Percentiles rank a stretch among this genome's conserved stretches.
Evolutionary conservation across 64 coral and sea anemone species (phyloP).

Genomic region (Montipora cactus): DNA sequence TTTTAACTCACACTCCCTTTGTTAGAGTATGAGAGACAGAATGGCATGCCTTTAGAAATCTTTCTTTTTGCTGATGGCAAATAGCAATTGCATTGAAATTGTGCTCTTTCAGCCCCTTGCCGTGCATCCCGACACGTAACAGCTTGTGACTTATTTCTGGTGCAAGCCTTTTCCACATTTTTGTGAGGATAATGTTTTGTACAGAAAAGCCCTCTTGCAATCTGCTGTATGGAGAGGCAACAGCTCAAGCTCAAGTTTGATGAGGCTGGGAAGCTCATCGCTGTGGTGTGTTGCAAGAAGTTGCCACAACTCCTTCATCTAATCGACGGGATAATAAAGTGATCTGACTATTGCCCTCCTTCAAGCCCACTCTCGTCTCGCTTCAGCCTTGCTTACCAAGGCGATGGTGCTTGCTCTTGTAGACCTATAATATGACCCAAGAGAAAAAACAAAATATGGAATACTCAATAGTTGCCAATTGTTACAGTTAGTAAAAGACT

Average conservation of each 20-base stretch:
- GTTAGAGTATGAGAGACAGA: constrained; percentile 1
- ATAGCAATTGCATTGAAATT: neutral
- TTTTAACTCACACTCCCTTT: constrained; percentile 28
- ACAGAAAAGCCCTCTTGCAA: constrained; percentile 50
- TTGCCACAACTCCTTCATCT: constrained; percentile 40
- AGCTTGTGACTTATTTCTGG: constrained; percentile 62
- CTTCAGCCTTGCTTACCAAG: constrained; percentile 19
- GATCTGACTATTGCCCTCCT: constrained; percentile 25
- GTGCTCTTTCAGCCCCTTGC: constrained; percentile 23
- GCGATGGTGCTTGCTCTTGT: constrained; percentile 24
- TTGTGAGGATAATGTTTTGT: neutral
- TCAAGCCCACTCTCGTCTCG: constrained; percentile 27
- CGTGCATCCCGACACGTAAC: neutral
- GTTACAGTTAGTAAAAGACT: no score
- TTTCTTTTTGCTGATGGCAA: constrained; percentile 33
- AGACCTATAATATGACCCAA: neutral
- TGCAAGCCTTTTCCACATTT: constrained; percentile 57
- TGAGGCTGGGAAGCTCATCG: constrained; percentile 38
- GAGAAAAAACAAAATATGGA: neutral
- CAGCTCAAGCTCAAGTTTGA: constrained; percentile 51
- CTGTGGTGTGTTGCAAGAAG: constrained; percentile 49
- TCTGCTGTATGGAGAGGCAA: constrained; percentile 60
- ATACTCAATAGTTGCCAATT: no score
- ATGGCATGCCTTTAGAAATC: neutral
- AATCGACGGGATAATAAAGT: constrained; percentile 37